phyloP scores from a whole-genome alignment of 2,113 vertebrate genomes.

The Vidua macroura region DNA sequence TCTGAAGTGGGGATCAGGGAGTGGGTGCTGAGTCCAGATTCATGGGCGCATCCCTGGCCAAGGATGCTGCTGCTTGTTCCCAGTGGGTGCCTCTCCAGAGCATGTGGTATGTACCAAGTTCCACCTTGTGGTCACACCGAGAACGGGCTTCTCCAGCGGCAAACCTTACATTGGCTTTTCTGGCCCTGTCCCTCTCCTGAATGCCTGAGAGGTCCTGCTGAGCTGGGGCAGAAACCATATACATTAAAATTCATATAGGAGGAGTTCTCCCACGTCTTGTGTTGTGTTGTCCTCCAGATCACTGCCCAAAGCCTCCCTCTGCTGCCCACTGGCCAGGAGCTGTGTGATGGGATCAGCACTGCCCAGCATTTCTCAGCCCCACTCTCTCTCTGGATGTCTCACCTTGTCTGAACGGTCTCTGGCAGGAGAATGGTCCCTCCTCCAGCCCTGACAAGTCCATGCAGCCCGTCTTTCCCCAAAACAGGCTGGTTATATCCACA shows the following conservation, averaged over 20 bases:
- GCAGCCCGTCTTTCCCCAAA: not conserved
- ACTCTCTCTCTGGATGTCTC: not conserved
- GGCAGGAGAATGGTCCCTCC: not conserved
- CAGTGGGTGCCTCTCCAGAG: not conserved
- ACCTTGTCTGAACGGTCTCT: not conserved
- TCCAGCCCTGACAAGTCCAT: not conserved
- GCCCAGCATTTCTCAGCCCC: not conserved
- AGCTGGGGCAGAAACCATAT: not conserved
- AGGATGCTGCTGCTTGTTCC: not conserved
- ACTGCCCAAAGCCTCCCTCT: not conserved
- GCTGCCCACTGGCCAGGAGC: not conserved
- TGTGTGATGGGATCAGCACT: rapidly evolving
- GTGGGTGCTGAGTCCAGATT: not conserved
- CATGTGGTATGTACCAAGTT: conserved; percentile 57
- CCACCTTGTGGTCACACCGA: conserved; percentile 64
- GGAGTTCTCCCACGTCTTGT: not conserved
- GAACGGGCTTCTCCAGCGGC: not conserved
- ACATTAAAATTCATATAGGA: not conserved
- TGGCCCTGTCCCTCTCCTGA: not conserved
- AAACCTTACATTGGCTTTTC: not conserved
- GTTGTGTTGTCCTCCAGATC: not conserved
- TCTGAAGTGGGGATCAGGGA: not conserved
- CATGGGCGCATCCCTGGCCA: not conserved
- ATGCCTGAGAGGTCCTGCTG: not conserved
- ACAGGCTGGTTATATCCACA: not conserved